Evolutionary conservation across 2,113 vertebrate genomes (phyloP).

Genomic region (Brienomyrus brachyistius): DNA sequence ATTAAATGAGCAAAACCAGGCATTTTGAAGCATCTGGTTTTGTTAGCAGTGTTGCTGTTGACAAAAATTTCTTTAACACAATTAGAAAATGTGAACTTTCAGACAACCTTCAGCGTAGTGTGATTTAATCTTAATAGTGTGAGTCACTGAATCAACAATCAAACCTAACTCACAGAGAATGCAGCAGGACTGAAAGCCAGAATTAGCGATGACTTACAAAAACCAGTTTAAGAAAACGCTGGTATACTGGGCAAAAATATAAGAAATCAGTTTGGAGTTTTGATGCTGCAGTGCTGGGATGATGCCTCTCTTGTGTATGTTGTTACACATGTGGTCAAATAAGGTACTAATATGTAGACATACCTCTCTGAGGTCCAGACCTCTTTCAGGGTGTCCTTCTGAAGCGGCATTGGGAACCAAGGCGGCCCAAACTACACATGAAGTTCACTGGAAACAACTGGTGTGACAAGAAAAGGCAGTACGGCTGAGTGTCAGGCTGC

Average conservation of each 20-base stretch:
- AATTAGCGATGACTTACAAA: neutral
- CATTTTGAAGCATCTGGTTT: neutral
- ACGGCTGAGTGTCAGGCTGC: neutral
- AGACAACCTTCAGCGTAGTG: neutral
- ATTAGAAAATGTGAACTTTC: neutral
- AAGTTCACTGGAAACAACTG: neutral
- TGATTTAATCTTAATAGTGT: neutral
- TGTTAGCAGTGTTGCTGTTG: neutral
- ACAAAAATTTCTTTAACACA: neutral
- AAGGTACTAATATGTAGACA: neutral
- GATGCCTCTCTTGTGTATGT: neutral
- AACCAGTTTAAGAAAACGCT: neutral
- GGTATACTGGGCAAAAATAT: neutral
- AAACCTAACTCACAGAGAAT: neutral
- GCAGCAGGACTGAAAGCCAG: neutral
- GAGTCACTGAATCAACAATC: neutral
- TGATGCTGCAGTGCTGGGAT: neutral
- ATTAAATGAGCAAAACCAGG: neutral
- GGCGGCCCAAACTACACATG: neutral
- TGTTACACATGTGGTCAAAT: neutral
- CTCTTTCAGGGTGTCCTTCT: constrained; percentile 39
- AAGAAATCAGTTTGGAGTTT: neutral
- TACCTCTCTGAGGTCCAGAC: constrained; percentile 47
- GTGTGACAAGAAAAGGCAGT: neutral
- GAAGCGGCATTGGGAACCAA: constrained; percentile 37